Base-by-base conservation (phyloP, 1,140 invertebrate species). In the Nixonia krombeini region DNA sequence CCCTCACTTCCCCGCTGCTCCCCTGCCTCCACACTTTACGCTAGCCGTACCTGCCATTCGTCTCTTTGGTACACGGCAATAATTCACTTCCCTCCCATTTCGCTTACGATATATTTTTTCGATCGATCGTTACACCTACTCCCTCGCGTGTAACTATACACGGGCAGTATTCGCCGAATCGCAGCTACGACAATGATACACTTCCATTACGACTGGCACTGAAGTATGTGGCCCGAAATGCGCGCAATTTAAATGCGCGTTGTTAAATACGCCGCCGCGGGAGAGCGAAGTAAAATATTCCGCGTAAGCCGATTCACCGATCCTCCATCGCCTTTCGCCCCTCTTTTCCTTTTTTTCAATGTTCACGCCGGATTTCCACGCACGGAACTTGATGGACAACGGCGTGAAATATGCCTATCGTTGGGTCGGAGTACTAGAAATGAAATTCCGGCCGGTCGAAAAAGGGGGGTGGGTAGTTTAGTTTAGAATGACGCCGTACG, bases 61-160 rank as follows among this genome's bases (percentile, higher is more conserved):
- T 73, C 71, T 71, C 68, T 69, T 61, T 59, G 67, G 63, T 72
- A 69, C 71, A 70, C 61, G 66, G 65, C 71, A 75, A 78, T 80
- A 79, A 79, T 80, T 80, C 78, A 79, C 76, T 79, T 79, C 71
- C 74, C 70, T 73, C 52, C 76, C 76, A 77, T 80, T 80, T 78
- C 72, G 73, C 70, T 66, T 66, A 63, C 73, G 74, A 77, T 78
- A 79, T 70, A 72, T 67, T 63, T 68, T 69, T 63, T 63, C 53
- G 47, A 69, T 69, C 65, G 58, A 69, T 68, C 65, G 65, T 68
- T 65, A 65, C 61, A 65, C 53, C 61, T 56, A 68, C 65, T 61
- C 52, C 65, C 57, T 68, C 65, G 58, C 58, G 52, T 69, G 59
- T 63, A 55, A 58, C 62, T 58, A 66, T 66, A 66, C 55, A 49